These are phyloP conservation scores for Cuculus canorus DNA, from an alignment of 2,797 vertebrate species.

Conservation along the genomic window DNA sequence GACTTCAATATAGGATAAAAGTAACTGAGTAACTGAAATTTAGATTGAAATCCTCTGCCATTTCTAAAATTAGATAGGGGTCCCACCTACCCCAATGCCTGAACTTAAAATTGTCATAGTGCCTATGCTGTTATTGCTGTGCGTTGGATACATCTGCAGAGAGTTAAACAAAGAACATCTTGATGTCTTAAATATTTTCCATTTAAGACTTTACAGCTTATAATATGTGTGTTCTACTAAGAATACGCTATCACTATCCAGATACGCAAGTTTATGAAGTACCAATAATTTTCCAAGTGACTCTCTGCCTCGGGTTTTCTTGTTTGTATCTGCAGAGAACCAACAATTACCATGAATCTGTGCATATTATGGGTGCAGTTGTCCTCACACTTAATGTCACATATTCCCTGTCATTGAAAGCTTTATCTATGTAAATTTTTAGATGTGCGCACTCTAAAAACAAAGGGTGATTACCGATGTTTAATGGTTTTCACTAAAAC, in stretches of 20 bases:
- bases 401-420: background rate
- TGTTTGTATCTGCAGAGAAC: background rate
- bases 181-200: background rate
- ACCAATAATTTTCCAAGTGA: background rate
- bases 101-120: background rate
- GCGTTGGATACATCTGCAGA: background rate
- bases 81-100: background rate
- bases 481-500: background rate
- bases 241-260: background rate
- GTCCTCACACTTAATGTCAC: background rate
- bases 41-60: background rate
- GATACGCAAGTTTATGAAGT: background rate
- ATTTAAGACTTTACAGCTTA: background rate
- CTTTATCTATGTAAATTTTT: fast-evolving
- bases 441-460: background rate
- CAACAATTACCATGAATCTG: background rate
- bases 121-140: background rate
- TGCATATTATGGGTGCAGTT: background rate
- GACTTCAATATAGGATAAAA: background rate
- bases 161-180: background rate
- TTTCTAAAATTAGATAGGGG: background rate
- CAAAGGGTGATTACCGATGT: background rate
- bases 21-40: background rate
- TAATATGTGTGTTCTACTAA: background rate
- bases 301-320: background rate